Percentiles rank a stretch among this genome's conserved stretches.
Conservation (phyloP, 2,113 vertebrate genomes). For the Pelobates fuscus region DNA sequence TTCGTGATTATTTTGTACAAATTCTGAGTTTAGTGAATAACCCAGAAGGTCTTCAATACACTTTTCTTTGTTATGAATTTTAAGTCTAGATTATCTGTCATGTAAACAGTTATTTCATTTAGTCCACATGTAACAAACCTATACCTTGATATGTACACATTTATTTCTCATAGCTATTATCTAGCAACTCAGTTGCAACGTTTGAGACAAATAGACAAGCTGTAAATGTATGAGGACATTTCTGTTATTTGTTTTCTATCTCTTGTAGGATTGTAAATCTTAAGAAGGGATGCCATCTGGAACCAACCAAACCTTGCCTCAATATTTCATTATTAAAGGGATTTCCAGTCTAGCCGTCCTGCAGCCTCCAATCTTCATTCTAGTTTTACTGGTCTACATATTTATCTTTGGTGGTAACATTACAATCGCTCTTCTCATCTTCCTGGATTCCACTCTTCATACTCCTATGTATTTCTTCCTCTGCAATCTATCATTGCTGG, state of each 20-base stretch:
- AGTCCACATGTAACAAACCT: no score
- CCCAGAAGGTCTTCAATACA: no score
- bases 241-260: neutral
- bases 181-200: no score
- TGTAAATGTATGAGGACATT: no score
- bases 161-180: no score
- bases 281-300: neutral
- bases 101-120: no score
- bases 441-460: neutral
- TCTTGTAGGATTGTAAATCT: neutral
- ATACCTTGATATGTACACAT: no score
- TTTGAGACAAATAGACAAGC: no score
- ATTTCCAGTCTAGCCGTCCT: neutral
- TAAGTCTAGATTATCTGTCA: no score
- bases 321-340: neutral
- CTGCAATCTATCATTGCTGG: neutral
- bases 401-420: neutral
- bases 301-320: neutral
- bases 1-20: no score
- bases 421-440: neutral
- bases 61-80: no score
- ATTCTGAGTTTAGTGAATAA: no score
- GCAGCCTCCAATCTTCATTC: conserved; percentile 40
- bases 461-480: neutral
- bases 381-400: conserved; percentile 14